These are phyloP conservation scores for Nematolebias whitei DNA, from an alignment of 2,113 vertebrate genomes.

Conservation along the genomic window DNA sequence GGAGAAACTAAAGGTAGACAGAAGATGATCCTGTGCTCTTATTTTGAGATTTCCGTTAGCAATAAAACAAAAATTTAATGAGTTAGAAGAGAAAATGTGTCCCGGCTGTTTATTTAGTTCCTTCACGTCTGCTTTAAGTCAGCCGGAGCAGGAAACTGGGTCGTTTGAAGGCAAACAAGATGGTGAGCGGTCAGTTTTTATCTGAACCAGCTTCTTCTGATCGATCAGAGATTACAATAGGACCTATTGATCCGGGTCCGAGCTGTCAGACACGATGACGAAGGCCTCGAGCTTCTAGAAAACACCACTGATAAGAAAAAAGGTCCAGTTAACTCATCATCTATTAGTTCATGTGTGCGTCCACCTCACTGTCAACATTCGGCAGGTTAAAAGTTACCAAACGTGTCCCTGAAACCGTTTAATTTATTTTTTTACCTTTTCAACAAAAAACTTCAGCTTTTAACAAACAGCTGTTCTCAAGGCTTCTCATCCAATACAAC, in stretches of 20 bases:
- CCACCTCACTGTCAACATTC: background rate
- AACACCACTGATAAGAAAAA: constrained; percentile 56
- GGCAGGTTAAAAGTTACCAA: too few species aligned
- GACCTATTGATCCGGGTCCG: constrained; percentile 49
- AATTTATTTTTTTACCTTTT: too few species aligned
- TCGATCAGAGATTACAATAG: constrained; percentile 63
- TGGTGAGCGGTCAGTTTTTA: constrained; percentile 42
- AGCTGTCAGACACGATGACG: constrained; percentile 6
- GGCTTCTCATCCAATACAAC: too few species aligned
- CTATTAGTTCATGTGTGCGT: constrained; percentile 54
- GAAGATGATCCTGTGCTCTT: too few species aligned
- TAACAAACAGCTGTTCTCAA: too few species aligned
- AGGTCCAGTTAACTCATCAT: constrained; percentile 67
- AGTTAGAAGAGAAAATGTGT: too few species aligned
- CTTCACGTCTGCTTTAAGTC: too few species aligned
- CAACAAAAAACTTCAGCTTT: too few species aligned
- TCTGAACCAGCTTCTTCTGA: constrained; percentile 43
- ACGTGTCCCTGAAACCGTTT: too few species aligned
- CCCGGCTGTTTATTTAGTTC: too few species aligned
- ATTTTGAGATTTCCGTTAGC: too few species aligned
- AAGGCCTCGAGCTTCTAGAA: constrained; percentile 32
- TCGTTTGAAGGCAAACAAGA: constrained; percentile 48
- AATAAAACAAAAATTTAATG: too few species aligned
- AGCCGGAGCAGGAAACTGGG: constrained; percentile 41
- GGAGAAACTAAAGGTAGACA: background rate